phyloP scores from a whole-genome alignment of 2,888 invertebrate species.

The Byasa hedistus region DNA sequence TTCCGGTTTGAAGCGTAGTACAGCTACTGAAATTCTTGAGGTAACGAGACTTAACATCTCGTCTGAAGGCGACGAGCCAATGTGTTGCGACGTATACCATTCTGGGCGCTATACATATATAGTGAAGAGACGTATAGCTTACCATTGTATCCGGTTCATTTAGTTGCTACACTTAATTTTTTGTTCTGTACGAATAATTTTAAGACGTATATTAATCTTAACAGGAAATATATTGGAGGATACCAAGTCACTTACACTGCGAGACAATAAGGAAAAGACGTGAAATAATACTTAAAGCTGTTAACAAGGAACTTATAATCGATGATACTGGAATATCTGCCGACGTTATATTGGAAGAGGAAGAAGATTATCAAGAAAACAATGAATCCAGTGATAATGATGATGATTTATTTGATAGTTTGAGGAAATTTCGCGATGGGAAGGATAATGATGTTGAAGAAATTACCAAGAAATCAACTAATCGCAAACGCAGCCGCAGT shows the following conservation, averaged over 20 bases:
- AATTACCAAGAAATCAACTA: constrained; percentile 37
- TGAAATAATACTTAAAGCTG: constrained; percentile 77
- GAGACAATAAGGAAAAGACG: constrained; percentile 79
- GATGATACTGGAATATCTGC: constrained; percentile 36
- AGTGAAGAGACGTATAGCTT: too few relatives aligned
- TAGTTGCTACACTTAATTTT: too few relatives aligned
- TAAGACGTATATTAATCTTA: too few relatives aligned
- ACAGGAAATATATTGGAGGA: constrained; percentile 93
- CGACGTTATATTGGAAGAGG: constrained; percentile 26
- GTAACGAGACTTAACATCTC: too few relatives aligned
- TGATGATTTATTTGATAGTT: constrained; percentile 66
- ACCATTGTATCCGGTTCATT: too few relatives aligned
- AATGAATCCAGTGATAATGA: constrained; percentile 57
- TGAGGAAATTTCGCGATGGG: constrained; percentile 60
- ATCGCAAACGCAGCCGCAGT: constrained; percentile 62
- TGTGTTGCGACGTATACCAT: too few relatives aligned
- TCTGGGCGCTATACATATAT: too few relatives aligned
- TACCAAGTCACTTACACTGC: constrained; percentile 82
- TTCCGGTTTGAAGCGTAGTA: too few relatives aligned
- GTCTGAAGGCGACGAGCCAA: too few relatives aligned
- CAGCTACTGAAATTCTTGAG: too few relatives aligned
- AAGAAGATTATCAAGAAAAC: constrained; percentile 28
- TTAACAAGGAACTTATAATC: constrained; percentile 73
- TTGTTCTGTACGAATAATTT: too few relatives aligned
- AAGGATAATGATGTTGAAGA: constrained; percentile 33